Evolutionary conservation across 2,113 vertebrate species (phyloP).

Genomic region (Paradoxurus hermaphroditus): DNA sequence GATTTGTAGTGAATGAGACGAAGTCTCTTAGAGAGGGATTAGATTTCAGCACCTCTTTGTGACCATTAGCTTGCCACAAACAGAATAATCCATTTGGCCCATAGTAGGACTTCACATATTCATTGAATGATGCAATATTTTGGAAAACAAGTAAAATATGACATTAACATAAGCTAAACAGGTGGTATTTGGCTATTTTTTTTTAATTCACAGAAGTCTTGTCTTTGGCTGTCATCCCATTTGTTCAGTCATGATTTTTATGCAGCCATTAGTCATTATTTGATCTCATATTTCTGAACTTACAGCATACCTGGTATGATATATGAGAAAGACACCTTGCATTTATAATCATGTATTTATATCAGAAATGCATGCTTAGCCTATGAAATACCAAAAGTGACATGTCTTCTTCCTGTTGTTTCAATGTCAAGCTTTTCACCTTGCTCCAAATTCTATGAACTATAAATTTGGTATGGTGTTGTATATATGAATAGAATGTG

Average conservation of each 20-base stretch:
- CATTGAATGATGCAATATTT: not conserved
- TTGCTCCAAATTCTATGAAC: not conserved
- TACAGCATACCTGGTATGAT: not conserved
- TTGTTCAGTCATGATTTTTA: not conserved
- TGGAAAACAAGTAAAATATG: not conserved
- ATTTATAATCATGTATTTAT: not conserved
- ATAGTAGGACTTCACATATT: not conserved
- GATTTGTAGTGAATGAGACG: not conserved
- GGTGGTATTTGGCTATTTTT: not conserved
- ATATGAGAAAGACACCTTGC: not conserved
- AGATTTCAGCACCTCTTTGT: not conserved
- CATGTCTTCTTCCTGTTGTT: slow-evolving; percentile 26
- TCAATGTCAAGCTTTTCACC: not conserved
- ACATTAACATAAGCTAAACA: not conserved
- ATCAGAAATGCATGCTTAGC: not conserved
- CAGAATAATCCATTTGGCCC: not conserved
- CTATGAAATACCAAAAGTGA: not conserved
- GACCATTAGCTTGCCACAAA: not conserved
- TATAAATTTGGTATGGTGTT: not conserved
- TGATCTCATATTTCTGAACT: slow-evolving; percentile 23
- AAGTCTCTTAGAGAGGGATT: not conserved
- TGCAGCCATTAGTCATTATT: not conserved
- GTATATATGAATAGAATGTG: not conserved
- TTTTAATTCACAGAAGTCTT: not conserved
- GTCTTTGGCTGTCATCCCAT: slow-evolving; percentile 7